phyloP scores from a whole-genome alignment of 2,888 invertebrate genomes.

The Stegana nigrithorax region DNA sequence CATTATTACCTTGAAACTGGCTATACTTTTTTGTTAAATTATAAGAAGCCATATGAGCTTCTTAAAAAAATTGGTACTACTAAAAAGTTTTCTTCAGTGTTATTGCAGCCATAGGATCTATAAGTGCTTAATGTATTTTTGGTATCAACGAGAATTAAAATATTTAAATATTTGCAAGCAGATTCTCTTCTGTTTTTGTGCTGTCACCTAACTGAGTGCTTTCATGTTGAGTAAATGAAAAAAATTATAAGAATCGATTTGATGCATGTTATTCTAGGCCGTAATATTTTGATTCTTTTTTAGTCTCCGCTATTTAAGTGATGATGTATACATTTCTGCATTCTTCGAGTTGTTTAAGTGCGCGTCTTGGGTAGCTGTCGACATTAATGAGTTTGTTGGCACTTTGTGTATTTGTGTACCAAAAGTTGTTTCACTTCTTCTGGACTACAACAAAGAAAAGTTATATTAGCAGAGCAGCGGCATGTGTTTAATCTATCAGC shows the following conservation, averaged over 20 bases:
- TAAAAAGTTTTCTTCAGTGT: not conserved
- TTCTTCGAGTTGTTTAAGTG: not conserved
- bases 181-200: too few species aligned
- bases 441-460: not conserved
- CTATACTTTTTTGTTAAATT: too few species aligned
- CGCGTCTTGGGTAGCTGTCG: conserved; percentile 42
- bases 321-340: conserved; percentile 9
- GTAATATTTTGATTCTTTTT: conserved; percentile 55
- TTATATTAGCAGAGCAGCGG: not conserved
- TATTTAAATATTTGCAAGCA: too few species aligned
- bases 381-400: conserved; percentile 18
- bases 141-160: too few species aligned
- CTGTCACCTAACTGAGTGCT: too few species aligned
- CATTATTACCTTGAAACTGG: too few species aligned
- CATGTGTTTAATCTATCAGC: conserved; percentile 20
- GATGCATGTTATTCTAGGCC: conserved; percentile 33
- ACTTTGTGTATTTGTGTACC: conserved; percentile 2
- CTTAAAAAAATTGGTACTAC: too few species aligned
- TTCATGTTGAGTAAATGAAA: conserved; percentile 39
- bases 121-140: too few species aligned
- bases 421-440: conserved; percentile 25
- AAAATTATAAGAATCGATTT: conserved; percentile 32
- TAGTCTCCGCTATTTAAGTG: conserved; percentile 52
- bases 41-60: too few species aligned
- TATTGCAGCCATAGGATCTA: too few species aligned